phyloP scores from a whole-genome alignment of 2,113 vertebrate species.

The Hiodon tergisus region DNA sequence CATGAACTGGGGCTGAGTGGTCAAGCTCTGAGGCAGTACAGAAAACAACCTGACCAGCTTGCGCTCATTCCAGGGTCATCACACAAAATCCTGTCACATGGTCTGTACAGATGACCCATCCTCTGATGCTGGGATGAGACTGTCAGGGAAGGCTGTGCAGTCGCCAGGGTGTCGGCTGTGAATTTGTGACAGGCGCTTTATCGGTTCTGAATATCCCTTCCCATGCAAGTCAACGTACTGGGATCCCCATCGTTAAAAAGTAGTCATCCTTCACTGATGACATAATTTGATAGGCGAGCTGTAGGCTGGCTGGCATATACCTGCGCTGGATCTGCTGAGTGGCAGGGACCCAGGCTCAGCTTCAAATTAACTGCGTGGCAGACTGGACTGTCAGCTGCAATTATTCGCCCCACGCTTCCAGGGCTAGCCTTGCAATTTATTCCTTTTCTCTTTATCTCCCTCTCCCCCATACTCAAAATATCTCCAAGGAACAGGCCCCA shows the following conservation, averaged over 20 bases:
- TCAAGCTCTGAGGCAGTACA: no score
- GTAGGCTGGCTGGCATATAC: slow-evolving; percentile 72
- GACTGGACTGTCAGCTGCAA: slow-evolving; percentile 80
- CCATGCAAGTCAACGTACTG: slow-evolving; percentile 68
- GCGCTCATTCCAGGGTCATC: no score
- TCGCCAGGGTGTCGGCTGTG: slow-evolving; percentile 79
- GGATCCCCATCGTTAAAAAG: slow-evolving; percentile 78
- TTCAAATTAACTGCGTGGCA: slow-evolving; percentile 90
- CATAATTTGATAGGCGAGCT: slow-evolving; percentile 78
- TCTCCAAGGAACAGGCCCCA: slow-evolving; percentile 48
- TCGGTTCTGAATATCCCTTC: slow-evolving; percentile 38
- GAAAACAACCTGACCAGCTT: no score
- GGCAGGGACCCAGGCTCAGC: slow-evolving; percentile 83
- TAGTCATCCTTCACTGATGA: slow-evolving; percentile 83
- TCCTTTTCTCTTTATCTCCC: slow-evolving; percentile 41
- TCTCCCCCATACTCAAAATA: slow-evolving; percentile 44
- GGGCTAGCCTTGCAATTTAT: slow-evolving; percentile 63
- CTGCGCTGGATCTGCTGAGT: slow-evolving; percentile 76
- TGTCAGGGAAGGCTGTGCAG: slow-evolving; percentile 75
- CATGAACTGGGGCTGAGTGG: not conserved
- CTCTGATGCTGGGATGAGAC: slow-evolving; percentile 75
- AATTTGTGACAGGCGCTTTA: slow-evolving; percentile 80
- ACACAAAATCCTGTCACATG: slow-evolving; percentile 37
- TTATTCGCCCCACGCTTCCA: slow-evolving; percentile 74
- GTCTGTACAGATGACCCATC: slow-evolving; percentile 66